These are phyloP conservation scores for Galago senegalensis DNA, from an alignment of 2,797 vertebrate species.

Conservation along the genomic window DNA sequence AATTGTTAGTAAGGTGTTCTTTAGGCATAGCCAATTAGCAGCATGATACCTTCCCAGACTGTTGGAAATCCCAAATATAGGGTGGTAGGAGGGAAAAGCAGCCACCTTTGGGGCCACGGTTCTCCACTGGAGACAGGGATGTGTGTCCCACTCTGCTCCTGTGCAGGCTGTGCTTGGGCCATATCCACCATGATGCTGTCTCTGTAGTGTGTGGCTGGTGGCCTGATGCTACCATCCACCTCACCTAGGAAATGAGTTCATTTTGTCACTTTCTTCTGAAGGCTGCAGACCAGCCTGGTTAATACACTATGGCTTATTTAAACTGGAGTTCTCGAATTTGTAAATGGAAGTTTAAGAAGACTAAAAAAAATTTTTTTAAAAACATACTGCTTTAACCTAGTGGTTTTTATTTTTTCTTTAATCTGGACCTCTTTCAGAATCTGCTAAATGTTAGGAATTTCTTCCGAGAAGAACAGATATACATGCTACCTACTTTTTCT, in stretches of 20 bases:
- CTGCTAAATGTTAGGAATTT: not conserved
- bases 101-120: not conserved
- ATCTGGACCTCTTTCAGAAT: not conserved
- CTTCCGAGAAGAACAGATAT: not conserved
- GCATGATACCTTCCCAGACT: not conserved
- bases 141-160: not conserved
- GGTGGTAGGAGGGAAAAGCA: not conserved
- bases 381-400: not conserved
- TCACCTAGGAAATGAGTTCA: not conserved
- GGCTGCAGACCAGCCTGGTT: not conserved
- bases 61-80: not conserved
- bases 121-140: not conserved
- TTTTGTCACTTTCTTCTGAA: not conserved
- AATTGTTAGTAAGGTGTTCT: not conserved
- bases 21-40: not conserved
- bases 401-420: not conserved
- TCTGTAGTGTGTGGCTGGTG: not conserved
- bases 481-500: not conserved
- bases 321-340: not conserved
- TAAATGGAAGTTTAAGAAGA: constrained; percentile 24
- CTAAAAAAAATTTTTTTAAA: not conserved
- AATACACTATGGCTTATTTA: not conserved
- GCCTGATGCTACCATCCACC: not conserved
- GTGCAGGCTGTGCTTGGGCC: not conserved
- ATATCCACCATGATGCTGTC: not conserved